Base-by-base conservation (phyloP, 2,113 vertebrate species). In the Eupsittula cactorum region DNA sequence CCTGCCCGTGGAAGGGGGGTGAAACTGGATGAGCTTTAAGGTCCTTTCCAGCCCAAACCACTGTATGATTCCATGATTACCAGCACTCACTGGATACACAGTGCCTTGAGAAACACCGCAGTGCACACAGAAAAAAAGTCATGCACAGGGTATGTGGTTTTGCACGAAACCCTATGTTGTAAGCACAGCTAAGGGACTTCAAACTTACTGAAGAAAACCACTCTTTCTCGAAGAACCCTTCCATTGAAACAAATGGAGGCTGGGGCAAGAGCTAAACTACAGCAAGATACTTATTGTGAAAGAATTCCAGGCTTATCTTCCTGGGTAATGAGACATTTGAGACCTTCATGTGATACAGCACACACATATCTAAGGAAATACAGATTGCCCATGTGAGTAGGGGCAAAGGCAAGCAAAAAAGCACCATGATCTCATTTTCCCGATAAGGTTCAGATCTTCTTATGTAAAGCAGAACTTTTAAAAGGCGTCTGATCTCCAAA, bases 401-500 rank as follows among this genome's bases (percentile, higher is more conserved):
- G 65, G 86, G 57, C 80, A 68, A 65, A 92, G 69, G 46, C 68
- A 84, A 90, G 83, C 24, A 53, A 33, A 83, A 82, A 91, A 60
- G 16, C 11, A 42, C 55, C 73, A 74, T 49, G 93, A 89, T 79
- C 84, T 95, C 71, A 35, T 83, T 84, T 81, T 88, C 50, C 55
- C 23, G 21, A 64, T 18, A 24, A 55, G 44, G 57, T 93, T 94
- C 77, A 91, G 88, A 92, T 86, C 86, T 73, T 84, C 65, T 68
- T 65, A 25, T 0, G 47, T 7, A 60, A 50, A 95, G 65, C 17
- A 86, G 37, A 55, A 73, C 71, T 78, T 86, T 90, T 73, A 74
- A 92, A 96, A 95, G 53, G 79, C 37, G 0, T 82, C 83, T 96
- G 92, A 87, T 90, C 96, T 95, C 85, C 91, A 92, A 90, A 95